Evolutionary conservation across 2,113 vertebrate genomes (phyloP).

Genomic region (Alethe castanea): DNA sequence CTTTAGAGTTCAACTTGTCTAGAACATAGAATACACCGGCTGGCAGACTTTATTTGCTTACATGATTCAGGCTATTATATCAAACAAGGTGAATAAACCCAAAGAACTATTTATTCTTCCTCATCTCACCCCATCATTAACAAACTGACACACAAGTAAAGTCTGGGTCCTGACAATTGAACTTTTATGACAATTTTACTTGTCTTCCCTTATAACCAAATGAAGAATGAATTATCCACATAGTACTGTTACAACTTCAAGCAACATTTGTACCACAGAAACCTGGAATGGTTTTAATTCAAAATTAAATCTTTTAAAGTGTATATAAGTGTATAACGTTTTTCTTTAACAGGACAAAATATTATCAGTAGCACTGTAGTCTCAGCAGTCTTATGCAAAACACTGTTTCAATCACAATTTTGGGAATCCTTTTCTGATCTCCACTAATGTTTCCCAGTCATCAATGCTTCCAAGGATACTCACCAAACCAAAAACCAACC

Average conservation of each 20-base stretch:
- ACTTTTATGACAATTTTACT: neutral
- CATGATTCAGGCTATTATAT: neutral
- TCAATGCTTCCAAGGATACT: neutral
- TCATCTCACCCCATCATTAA: neutral
- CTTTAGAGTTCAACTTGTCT: neutral
- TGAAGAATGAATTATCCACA: neutral
- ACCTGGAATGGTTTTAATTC: neutral
- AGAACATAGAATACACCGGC: slow-evolving; percentile 20
- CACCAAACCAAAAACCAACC: neutral
- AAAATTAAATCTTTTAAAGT: neutral
- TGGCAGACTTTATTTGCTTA: slow-evolving; percentile 9
- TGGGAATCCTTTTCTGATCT: neutral
- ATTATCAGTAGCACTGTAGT: neutral
- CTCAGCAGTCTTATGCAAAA: neutral
- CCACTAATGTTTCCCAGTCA: neutral
- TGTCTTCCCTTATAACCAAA: neutral
- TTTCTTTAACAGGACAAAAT: neutral
- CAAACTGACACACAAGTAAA: neutral
- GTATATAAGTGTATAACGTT: neutral
- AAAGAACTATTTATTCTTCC: neutral
- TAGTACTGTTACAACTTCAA: neutral
- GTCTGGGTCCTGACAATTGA: neutral
- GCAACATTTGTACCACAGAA: neutral
- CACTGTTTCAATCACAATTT: neutral
- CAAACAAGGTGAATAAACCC: neutral